Evolutionary conservation across 2,888 invertebrate species (phyloP), one percentile per base, ranked within the genome.

Genomic region (Coelopa pilipes): DNA sequence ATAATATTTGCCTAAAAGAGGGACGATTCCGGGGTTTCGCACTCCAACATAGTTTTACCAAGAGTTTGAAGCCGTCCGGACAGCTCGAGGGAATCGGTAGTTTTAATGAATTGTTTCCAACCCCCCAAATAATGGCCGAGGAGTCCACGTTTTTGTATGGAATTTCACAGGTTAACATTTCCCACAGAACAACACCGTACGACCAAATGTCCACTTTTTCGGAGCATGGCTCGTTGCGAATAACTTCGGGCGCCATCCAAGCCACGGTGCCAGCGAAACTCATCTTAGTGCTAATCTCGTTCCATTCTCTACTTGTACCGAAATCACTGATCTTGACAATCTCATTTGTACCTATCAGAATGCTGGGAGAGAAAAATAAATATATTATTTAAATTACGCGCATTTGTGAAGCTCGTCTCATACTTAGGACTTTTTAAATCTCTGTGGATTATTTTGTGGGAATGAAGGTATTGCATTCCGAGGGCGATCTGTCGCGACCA

Each of bases 191-290:
- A 0, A 99, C 97, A 4, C 99, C 99, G 85, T 94, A 99, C 0
- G 98, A 97, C 98, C 99, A 99, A 76, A 99, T 95, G 86, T 99
- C 99, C 0, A 99, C 97, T 87, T 98, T 96, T 85, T 99, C 98
- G 0, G 96, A 97, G 87, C 98, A 99, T 0, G 95, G 96, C 85
- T 98, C 96, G 84, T 97, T 97, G 75, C 97, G 92, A 79, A 99
- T 98, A 57, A 99, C 95, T 89, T 99, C 99, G 0, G 99, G 99
- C 0, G 99, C 98, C 99, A 99, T 99, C 99, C 99, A 99, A 0
- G 98, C 96, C 0, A 98, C 96, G 0, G 99, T 99, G 57, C 99
- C 99, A 1, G 97, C 97, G 88, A 99, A 99, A 77, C 96, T 95
- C 99, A 99, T 99, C 83, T 96, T 94, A 60, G 96, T 95, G 85